A percentile compares a stretch with the other conserved stretches of the same genome.
These are phyloP conservation scores for Xanthorhoe spadicearia DNA, from an alignment of 2,888 invertebrate genomes.

Conservation along the genomic window DNA sequence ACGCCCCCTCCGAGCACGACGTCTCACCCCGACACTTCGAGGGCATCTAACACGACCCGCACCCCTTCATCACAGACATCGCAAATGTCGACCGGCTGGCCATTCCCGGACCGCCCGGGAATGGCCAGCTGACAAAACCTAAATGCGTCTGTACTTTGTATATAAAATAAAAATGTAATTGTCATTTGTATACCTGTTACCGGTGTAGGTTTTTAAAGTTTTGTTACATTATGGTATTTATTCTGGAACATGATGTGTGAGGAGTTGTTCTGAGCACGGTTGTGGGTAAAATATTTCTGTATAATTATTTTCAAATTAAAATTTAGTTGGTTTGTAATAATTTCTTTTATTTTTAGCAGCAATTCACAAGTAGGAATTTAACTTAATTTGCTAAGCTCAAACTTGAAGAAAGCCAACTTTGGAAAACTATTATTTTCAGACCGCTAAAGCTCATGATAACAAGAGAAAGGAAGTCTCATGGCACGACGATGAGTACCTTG, in stretches of 20 bases:
- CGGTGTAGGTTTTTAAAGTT: conserved; percentile 28
- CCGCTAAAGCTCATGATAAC: conserved; percentile 31
- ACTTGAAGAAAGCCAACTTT: background rate
- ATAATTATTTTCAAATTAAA: conserved; percentile 40
- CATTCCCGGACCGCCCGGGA: conserved; percentile 55
- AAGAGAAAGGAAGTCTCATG: conserved; percentile 60
- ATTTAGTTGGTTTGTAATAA: conserved; percentile 16
- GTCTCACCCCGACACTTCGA: conserved; percentile 52
- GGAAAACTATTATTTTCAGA: conserved; percentile 41
- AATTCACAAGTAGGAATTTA: background rate
- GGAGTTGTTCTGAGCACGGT: conserved; percentile 27
- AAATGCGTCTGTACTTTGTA: conserved; percentile 61
- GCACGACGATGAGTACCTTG: conserved; percentile 51
- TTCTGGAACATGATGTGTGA: conserved; percentile 25
- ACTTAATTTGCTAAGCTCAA: background rate
- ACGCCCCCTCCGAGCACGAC: conserved; percentile 70
- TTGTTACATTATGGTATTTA: conserved; percentile 32
- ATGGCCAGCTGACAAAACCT: conserved; percentile 62
- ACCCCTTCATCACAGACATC: conserved; percentile 37
- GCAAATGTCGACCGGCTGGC: conserved; percentile 57
- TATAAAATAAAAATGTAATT: conserved; percentile 60
- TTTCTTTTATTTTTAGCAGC: conserved; percentile 14
- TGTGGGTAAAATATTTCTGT: conserved; percentile 40
- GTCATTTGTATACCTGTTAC: conserved; percentile 36
- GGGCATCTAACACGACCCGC: conserved; percentile 56